Evolutionary conservation across 2,113 vertebrate genomes (phyloP).

Genomic region (Lepus americanus): DNA sequence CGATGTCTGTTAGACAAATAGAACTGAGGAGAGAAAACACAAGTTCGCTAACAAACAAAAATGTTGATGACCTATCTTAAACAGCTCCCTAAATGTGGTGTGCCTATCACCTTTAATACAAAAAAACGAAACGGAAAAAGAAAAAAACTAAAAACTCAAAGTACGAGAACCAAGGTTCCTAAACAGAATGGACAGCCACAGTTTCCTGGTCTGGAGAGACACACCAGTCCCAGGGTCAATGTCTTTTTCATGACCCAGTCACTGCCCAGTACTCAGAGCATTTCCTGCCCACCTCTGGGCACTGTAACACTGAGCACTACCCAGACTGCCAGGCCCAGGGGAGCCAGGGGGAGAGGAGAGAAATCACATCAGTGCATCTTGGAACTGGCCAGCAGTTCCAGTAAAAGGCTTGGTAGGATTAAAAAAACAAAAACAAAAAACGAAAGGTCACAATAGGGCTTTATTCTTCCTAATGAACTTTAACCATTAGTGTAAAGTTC

Average conservation of each 20-base stretch:
- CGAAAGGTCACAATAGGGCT: not conserved
- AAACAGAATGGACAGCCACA: no score
- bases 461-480: constrained; percentile 20
- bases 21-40: not conserved
- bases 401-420: not conserved
- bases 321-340: not conserved
- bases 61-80: not conserved
- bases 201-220: no score
- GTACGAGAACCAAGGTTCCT: not conserved
- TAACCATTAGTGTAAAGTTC: not conserved
- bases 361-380: not conserved
- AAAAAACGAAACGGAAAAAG: constrained; percentile 19
- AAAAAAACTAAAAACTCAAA: not conserved
- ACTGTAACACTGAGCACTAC: not conserved
- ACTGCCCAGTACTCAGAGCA: no score
- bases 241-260: no score
- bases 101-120: not conserved
- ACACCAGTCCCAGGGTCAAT: no score
- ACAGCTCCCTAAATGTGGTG: not conserved
- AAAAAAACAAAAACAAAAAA: not conserved
- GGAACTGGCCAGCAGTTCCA: not conserved
- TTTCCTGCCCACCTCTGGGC: not conserved
- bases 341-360: not conserved
- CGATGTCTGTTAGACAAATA: constrained; percentile 24
- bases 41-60: not conserved